These are phyloP conservation scores for Listrodromus nycthemerus DNA, from an alignment of 2,888 invertebrate species.

Conservation along the genomic window DNA sequence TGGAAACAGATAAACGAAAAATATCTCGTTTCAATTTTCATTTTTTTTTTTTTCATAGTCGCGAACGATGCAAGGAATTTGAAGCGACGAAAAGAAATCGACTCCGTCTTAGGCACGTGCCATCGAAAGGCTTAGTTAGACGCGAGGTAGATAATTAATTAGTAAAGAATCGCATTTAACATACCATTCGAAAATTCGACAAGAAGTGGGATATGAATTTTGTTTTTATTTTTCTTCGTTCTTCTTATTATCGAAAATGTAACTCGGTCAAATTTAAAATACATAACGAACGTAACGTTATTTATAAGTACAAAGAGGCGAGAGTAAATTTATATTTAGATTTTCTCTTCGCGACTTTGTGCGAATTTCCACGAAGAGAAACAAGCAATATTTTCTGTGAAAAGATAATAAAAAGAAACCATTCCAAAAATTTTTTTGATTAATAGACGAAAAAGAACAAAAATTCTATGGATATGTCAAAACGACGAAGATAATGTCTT, in stretches of 20 bases:
- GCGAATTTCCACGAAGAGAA: not conserved
- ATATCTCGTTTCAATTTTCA: no score
- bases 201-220: slow-evolving; percentile 2
- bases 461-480: slow-evolving; percentile 39
- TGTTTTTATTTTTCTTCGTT: not conserved
- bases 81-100: not conserved
- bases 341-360: slow-evolving; percentile 33
- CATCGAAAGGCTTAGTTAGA: not conserved
- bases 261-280: slow-evolving; percentile 22
- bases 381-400: not conserved
- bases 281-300: slow-evolving; percentile 62
- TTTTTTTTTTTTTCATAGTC: not conserved
- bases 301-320: slow-evolving; percentile 63
- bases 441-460: slow-evolving; percentile 12
- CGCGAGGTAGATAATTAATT: not conserved
- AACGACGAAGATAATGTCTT: slow-evolving; percentile 11
- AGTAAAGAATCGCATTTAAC: slow-evolving; percentile 30
- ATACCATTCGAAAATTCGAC: slow-evolving; percentile 49
- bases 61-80: not conserved
- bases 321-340: slow-evolving; percentile 65
- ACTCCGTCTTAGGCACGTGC: not conserved
- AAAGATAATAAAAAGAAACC: not conserved
- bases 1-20: not conserved
- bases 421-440: not conserved
- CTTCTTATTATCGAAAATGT: slow-evolving; percentile 29